Evolutionary conservation across 1,140 invertebrate species (phyloP).

Genomic region (Tachypleus tridentatus): DNA sequence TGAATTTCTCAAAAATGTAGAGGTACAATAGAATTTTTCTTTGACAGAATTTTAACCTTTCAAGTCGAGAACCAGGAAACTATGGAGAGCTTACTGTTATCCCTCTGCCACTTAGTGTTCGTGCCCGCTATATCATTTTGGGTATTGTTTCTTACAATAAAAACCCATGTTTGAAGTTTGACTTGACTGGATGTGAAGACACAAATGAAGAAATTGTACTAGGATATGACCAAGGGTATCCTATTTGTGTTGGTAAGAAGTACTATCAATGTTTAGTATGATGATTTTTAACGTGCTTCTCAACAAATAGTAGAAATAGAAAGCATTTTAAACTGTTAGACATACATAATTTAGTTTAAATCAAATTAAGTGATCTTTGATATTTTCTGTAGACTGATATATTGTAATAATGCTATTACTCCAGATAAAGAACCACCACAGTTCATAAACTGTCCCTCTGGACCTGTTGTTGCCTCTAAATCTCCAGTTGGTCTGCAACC

Average conservation of each 20-base stretch:
- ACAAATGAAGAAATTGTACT: constrained; percentile 58
- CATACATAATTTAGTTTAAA: neutral
- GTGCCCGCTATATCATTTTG: constrained; percentile 83
- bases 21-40: neutral
- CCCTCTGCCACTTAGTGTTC: constrained; percentile 79
- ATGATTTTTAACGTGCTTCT: neutral
- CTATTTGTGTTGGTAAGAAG: constrained; percentile 66
- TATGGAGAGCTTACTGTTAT: constrained; percentile 93
- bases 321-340: neutral
- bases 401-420: constrained; percentile 17
- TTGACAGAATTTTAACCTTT: constrained; percentile 68
- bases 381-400: too few relatives aligned
- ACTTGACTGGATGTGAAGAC: constrained; percentile 83
- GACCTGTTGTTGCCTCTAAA: constrained; percentile 77
- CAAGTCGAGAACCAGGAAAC: constrained; percentile 74
- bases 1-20: too few relatives aligned
- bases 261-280: too few relatives aligned
- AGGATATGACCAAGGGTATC: constrained; percentile 87
- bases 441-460: constrained; percentile 89
- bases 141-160: constrained; percentile 90
- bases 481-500: constrained; percentile 70
- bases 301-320: neutral
- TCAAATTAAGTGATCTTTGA: neutral
- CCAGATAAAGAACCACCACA: constrained; percentile 86
- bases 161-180: constrained; percentile 91